phyloP scores from a whole-genome alignment of 1,140 invertebrate species.

The Liolophura sinensis region DNA sequence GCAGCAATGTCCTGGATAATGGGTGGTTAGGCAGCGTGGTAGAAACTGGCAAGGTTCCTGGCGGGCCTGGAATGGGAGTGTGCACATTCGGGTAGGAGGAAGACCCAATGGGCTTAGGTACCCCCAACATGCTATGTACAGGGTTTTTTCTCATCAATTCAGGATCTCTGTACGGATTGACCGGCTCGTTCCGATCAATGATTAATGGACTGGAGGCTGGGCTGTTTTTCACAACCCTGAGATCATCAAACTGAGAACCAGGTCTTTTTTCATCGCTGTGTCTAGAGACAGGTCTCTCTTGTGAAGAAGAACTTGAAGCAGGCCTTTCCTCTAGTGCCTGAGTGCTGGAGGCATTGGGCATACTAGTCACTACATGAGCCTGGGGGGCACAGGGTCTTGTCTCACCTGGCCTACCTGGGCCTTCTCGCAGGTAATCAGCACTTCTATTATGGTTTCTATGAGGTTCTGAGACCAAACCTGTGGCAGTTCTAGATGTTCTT shows the following conservation, averaged over 20 bases:
- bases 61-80: slow-evolving; percentile 28
- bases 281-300: no score
- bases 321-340: no score
- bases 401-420: no score
- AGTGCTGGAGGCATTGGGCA: no score
- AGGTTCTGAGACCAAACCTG: no score
- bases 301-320: no score
- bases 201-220: slow-evolving; percentile 53
- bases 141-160: slow-evolving; percentile 56
- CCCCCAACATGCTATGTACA: slow-evolving; percentile 42
- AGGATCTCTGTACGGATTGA: slow-evolving; percentile 53
- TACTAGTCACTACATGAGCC: no score
- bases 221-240: slow-evolving; percentile 43
- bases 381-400: no score
- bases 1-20: slow-evolving; percentile 11
- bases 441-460: no score
- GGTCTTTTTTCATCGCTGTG: slow-evolving; percentile 35
- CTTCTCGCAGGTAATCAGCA: no score
- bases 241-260: slow-evolving; percentile 39
- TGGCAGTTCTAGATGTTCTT: no score
- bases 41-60: slow-evolving; percentile 10
- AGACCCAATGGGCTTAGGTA: slow-evolving; percentile 14
- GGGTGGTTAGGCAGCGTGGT: slow-evolving; percentile 18
- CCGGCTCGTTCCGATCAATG: slow-evolving; percentile 46
- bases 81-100: slow-evolving; percentile 29